Percentiles rank a stretch among this genome's conserved stretches.
Evolutionary conservation across 2,888 invertebrate genomes (phyloP).

Genomic region (Standfussiana lucernea): DNA sequence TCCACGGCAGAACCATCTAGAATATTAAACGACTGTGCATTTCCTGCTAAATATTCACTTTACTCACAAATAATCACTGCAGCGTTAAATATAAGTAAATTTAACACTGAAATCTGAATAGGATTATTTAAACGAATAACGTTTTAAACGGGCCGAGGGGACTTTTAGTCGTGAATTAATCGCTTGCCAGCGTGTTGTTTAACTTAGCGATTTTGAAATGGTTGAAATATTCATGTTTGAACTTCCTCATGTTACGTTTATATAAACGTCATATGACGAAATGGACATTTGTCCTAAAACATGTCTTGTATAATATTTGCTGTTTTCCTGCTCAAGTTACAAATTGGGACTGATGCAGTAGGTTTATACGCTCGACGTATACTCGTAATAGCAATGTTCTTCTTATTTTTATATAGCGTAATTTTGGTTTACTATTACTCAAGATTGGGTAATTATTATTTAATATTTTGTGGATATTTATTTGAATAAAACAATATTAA

Average conservation of each 20-base stretch:
- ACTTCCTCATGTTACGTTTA: background rate
- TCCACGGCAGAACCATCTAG: background rate
- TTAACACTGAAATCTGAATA: constrained; percentile 25
- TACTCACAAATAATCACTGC: constrained; percentile 15
- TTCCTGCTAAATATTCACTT: constrained; percentile 22
- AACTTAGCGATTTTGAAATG: constrained; percentile 19
- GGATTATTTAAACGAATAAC: constrained; percentile 47
- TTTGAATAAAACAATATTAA: too few species aligned
- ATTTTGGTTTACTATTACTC: too few species aligned
- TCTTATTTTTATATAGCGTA: too few species aligned
- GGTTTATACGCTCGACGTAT: too few species aligned
- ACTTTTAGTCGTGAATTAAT: constrained; percentile 52
- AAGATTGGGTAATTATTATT: too few species aligned
- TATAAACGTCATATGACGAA: too few species aligned
- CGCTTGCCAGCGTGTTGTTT: constrained; percentile 8
- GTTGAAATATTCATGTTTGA: constrained; percentile 7
- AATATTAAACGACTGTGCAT: background rate
- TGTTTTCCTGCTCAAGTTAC: background rate
- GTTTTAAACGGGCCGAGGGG: constrained; percentile 35
- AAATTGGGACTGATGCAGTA: background rate
- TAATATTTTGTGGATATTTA: too few species aligned
- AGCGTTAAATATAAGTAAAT: constrained; percentile 38
- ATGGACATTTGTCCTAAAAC: background rate
- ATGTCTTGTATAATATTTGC: background rate
- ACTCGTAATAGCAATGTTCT: too few species aligned